Evolutionary conservation across 1,140 invertebrate genomes (phyloP).

Genomic region (Wasmannia auropunctata): DNA sequence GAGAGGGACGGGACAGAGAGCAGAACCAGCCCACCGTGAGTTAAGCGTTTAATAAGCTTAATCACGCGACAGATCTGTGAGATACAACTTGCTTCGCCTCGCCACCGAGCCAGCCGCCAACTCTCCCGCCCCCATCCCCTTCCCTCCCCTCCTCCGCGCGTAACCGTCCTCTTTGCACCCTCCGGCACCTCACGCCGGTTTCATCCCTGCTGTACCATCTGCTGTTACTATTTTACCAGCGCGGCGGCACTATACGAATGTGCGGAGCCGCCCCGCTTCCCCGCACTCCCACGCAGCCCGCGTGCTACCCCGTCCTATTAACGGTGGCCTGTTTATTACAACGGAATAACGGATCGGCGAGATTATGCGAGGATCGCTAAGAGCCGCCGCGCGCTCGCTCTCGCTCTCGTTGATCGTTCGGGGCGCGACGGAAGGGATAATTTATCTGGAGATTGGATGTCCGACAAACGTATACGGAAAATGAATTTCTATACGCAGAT

Average conservation of each 20-base stretch:
- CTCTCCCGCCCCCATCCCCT: conserved; percentile 62
- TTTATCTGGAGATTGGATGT: background rate
- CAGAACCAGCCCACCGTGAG: conserved; percentile 76
- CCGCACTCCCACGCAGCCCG: conserved; percentile 62
- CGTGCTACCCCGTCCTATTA: conserved; percentile 80
- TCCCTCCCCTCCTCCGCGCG: conserved; percentile 63
- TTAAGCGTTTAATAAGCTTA: conserved; percentile 86
- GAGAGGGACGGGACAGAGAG: conserved; percentile 49
- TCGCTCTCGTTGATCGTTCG: background rate
- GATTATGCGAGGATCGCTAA: conserved; percentile 69
- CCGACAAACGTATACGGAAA: background rate
- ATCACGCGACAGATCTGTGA: conserved; percentile 85
- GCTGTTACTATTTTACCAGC: conserved; percentile 85
- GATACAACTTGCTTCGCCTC: conserved; percentile 84
- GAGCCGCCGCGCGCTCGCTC: background rate
- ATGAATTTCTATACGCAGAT: background rate
- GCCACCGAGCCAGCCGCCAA: conserved; percentile 76
- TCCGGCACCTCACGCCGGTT: conserved; percentile 60
- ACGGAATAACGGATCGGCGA: conserved; percentile 76
- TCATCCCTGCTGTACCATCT: conserved; percentile 81
- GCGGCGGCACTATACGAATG: conserved; percentile 80
- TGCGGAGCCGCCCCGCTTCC: conserved; percentile 78
- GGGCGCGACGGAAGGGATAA: background rate
- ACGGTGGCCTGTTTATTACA: conserved; percentile 83
- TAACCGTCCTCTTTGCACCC: conserved; percentile 18